Percentiles rank a stretch among this genome's conserved stretches.
Evolutionary conservation across 2,797 vertebrate genomes (phyloP).

Genomic region (Champsocephalus esox): DNA sequence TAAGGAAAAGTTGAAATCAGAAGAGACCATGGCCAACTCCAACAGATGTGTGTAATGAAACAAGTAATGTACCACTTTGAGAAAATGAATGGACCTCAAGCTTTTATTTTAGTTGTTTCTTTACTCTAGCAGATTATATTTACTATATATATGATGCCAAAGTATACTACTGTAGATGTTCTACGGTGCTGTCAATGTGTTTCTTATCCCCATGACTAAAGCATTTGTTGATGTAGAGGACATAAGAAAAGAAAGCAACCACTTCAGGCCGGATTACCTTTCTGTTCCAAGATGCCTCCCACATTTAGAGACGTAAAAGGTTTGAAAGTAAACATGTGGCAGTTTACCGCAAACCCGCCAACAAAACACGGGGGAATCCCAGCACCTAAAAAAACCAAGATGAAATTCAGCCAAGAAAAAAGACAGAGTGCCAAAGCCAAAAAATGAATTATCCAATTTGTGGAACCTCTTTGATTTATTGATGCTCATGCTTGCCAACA

Average conservation of each 20-base stretch:
- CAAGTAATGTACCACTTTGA: constrained; percentile 10
- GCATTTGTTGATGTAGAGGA: constrained; percentile 8
- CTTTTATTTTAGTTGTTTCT: constrained; percentile 5
- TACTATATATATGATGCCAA: not conserved
- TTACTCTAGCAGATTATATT: constrained; percentile 16
- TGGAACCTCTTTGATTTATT: constrained; percentile 62
- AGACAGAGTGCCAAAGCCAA: constrained; percentile 48
- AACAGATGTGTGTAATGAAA: constrained; percentile 48
- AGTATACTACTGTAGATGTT: not conserved
- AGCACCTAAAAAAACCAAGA: constrained; percentile 32
- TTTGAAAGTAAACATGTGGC: constrained; percentile 42
- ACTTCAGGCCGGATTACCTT: constrained; percentile 18
- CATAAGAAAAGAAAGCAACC: not conserved
- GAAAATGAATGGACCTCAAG: constrained; percentile 29
- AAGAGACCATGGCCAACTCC: constrained; percentile 45
- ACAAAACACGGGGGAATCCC: constrained; percentile 53
- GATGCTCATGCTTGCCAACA: constrained; percentile 42
- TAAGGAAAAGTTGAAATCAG: constrained; percentile 51
- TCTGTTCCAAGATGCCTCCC: constrained; percentile 36
- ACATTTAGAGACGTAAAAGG: constrained; percentile 31
- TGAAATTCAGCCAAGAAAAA: constrained; percentile 56
- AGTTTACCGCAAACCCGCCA: constrained; percentile 47
- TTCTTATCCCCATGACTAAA: not conserved
- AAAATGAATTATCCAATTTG: constrained; percentile 66
- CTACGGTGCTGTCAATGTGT: not conserved